phyloP scores from a whole-genome alignment of 2,113 vertebrate genomes.

The Oncorhynchus clarkii region DNA sequence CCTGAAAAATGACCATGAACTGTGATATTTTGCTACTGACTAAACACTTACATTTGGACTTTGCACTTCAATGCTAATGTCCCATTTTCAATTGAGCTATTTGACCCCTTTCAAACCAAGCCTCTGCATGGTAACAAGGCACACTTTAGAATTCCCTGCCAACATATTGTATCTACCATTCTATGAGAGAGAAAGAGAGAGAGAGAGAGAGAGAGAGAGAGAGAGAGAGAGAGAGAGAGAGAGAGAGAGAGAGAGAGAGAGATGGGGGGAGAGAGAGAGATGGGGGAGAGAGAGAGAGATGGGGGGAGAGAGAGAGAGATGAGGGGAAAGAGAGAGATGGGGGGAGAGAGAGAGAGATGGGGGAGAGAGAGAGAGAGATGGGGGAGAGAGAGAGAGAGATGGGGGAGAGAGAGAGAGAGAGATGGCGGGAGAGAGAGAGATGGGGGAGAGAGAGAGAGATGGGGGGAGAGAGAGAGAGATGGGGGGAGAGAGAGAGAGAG shows the following conservation, averaged over 20 bases:
- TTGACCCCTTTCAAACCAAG: slow-evolving; percentile 35
- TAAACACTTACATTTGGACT: slow-evolving; percentile 25
- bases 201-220: neutral
- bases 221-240: neutral
- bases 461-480: neutral
- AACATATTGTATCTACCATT: slow-evolving; percentile 16
- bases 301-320: neutral
- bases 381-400: too few species aligned
- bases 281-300: too few species aligned
- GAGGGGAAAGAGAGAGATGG: too few species aligned
- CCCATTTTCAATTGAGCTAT: slow-evolving; percentile 44
- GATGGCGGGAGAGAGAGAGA: neutral
- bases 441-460: neutral
- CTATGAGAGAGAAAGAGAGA: neutral
- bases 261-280: too few species aligned
- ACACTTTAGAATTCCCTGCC: slow-evolving; percentile 54
- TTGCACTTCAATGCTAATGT: slow-evolving; percentile 36
- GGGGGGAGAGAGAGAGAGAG: neutral
- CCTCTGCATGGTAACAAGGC: neutral
- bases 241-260: neutral
- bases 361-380: neutral
- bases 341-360: neutral
- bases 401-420: neutral
- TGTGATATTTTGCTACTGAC: neutral
- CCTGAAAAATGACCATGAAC: neutral